Percentiles rank a stretch among this genome's conserved stretches.
These are phyloP conservation scores for Caenorhabditis inopinata DNA, from an alignment of 1,140 invertebrate species.

Conservation along the genomic window DNA sequence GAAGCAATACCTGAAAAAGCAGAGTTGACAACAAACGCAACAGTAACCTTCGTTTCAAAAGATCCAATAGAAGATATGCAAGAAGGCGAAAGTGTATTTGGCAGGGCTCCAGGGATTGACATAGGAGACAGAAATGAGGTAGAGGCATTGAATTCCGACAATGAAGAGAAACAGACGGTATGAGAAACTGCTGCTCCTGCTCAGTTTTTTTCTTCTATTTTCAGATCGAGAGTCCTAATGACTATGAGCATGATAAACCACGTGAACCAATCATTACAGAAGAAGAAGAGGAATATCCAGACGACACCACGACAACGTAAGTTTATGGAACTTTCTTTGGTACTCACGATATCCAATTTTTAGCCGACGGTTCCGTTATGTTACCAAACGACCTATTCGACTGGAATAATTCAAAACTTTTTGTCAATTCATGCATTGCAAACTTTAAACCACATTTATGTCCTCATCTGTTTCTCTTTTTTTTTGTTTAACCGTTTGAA, in stretches of 20 bases:
- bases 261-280: not conserved
- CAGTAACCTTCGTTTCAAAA: not conserved
- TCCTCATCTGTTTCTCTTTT: not conserved
- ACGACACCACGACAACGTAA: not conserved
- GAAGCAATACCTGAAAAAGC: not conserved
- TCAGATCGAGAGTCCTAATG: not conserved
- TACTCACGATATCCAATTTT: not conserved
- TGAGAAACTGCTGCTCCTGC: too few relatives aligned
- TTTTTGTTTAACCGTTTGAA: too few relatives aligned
- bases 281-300: slow-evolving; percentile 1
- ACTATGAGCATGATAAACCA: not conserved
- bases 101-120: not conserved
- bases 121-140: not conserved
- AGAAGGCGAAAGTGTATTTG: not conserved
- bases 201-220: not conserved
- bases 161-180: not conserved
- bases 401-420: slow-evolving; percentile 8
- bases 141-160: not conserved
- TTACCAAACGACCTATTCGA: not conserved
- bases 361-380: slow-evolving; percentile 9
- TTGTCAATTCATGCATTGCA: not conserved
- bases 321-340: not conserved
- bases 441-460: not conserved
- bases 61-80: not conserved
- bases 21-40: not conserved